Evolutionary conservation across 2,113 vertebrate species (phyloP), one percentile per base, ranked within the genome.

Genomic region (Datnioides undecimradiatus): DNA sequence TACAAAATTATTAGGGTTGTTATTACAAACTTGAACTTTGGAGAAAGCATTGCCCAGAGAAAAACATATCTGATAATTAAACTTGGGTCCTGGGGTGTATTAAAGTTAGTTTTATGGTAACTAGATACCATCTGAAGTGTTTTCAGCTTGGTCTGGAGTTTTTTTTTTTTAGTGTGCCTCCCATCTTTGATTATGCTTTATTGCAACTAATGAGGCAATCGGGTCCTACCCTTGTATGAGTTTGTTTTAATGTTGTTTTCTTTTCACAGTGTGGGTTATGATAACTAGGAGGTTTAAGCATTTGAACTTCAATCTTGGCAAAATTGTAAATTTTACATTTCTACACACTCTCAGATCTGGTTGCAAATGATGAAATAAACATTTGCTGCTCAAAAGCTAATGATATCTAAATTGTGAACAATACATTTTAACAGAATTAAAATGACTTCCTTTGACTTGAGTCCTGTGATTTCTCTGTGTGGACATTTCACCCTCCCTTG

Each of bases 401-500:
- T 27, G 49, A 64, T 46, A 41, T 79, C 71, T 80, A 81, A 88
- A 90, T 68, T 62, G 54, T 70, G 83, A 85, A 86, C 58, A 76
- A 78, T 75, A 52, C 8, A 52, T 73, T 85, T 86, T 29, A 80
- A 75, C 29, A 2, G 63, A 73, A 85, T 70, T 68, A 76, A 88
- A 88, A 70, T 77, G 36, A 62, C 73, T 80, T 51, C 58, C 71
- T 83, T 79, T 74, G 82, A 88, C 84, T 79, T 58, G 66, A 76
- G 74, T 63, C 64, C 65, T 78, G 84, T 83, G 88, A 84, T 90
- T 91, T 83, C 52, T 85, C 69, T 81, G 79, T 89, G 80, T 86
- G 93, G 93, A 93, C 92, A 91, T 87, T 88, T 92, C 85, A 84
- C 76, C 88, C 88, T 83, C 79, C 83, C 89, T 38, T 57, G 89